phyloP scores from a whole-genome alignment of 2,888 invertebrate genomes.

The Diachrysia chrysitis region DNA sequence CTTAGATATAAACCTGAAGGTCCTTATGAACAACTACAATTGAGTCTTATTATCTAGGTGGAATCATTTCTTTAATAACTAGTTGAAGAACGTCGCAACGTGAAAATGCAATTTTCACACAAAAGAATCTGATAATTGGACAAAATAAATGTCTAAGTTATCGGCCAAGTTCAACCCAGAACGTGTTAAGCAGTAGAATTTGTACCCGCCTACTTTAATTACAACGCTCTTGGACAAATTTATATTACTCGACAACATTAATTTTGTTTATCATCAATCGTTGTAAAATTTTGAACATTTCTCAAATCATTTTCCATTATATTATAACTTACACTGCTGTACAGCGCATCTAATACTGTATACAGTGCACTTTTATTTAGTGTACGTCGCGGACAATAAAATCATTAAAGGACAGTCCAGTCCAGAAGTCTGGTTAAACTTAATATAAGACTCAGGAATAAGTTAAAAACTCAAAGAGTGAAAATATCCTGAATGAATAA shows the following conservation, averaged over 20 bases:
- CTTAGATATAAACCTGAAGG: conserved; percentile 78
- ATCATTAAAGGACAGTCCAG: too few relatives aligned
- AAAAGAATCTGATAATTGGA: conserved; percentile 36
- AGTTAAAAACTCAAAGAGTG: too few relatives aligned
- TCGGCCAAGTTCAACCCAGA: conserved; percentile 43
- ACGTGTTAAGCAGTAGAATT: conserved; percentile 41
- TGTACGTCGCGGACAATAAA: background rate
- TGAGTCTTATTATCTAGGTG: conserved; percentile 86
- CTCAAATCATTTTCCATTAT: background rate
- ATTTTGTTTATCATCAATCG: background rate
- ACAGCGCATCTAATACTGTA: too few relatives aligned
- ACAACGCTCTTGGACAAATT: conserved; percentile 11
- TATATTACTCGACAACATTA: conserved; percentile 36
- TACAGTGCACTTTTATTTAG: too few relatives aligned
- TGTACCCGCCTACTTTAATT: conserved; percentile 12
- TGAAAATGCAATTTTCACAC: conserved; percentile 57
- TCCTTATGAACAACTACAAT: conserved; percentile 81
- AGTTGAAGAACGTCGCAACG: conserved; percentile 53
- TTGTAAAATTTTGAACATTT: background rate
- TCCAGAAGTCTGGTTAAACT: too few relatives aligned
- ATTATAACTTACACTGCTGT: too few relatives aligned
- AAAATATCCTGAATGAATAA: too few relatives aligned
- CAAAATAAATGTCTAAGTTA: conserved; percentile 40
- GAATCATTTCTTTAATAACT: conserved; percentile 79
- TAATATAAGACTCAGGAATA: too few relatives aligned